Conservation (phyloP, 1,140 invertebrate genomes). For the Drosophila persimilis region DNA sequence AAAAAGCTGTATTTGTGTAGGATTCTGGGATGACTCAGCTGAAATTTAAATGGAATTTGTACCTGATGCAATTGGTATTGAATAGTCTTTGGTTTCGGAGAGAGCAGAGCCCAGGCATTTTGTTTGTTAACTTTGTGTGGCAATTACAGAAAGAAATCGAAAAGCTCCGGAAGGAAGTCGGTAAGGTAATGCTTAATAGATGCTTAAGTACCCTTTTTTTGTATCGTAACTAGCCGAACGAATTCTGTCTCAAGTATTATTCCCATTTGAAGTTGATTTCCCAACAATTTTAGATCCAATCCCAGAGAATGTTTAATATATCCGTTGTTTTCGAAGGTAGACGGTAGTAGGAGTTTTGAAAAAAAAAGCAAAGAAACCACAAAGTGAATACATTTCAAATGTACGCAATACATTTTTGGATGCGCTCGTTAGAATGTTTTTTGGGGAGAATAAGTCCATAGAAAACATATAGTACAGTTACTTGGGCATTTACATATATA, state of each 20-base stretch:
- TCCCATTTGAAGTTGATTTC: conserved; percentile 11
- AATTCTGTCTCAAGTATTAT: conserved; percentile 31
- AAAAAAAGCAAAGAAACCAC: conserved; percentile 18
- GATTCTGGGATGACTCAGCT: too few relatives aligned
- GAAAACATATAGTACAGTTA: conserved; percentile 50
- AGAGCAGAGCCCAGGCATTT: neutral
- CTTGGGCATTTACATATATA: conserved; percentile 74
- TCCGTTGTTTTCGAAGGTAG: conserved; percentile 8
- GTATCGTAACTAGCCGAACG: conserved; percentile 3
- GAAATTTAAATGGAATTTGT: too few relatives aligned
- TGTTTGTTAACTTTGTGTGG: neutral
- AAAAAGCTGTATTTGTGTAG: too few relatives aligned
- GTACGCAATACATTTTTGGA: conserved; percentile 60
- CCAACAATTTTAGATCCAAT: conserved; percentile 4
- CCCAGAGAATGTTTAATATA: conserved; percentile 7
- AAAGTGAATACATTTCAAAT: conserved; percentile 75
- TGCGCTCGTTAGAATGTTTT: conserved; percentile 39
- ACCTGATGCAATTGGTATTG: too few relatives aligned
- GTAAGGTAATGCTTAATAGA: conserved; percentile 28
- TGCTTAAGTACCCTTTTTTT: conserved; percentile 28
- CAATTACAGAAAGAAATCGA: conserved; percentile 3
- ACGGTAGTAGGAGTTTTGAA: conserved; percentile 45
- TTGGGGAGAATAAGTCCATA: conserved; percentile 61
- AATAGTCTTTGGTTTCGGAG: too few relatives aligned
- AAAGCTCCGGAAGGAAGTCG: conserved; percentile 14